Base-by-base conservation (phyloP, 2,113 vertebrate species). In the Nannobrachium achirus region DNA sequence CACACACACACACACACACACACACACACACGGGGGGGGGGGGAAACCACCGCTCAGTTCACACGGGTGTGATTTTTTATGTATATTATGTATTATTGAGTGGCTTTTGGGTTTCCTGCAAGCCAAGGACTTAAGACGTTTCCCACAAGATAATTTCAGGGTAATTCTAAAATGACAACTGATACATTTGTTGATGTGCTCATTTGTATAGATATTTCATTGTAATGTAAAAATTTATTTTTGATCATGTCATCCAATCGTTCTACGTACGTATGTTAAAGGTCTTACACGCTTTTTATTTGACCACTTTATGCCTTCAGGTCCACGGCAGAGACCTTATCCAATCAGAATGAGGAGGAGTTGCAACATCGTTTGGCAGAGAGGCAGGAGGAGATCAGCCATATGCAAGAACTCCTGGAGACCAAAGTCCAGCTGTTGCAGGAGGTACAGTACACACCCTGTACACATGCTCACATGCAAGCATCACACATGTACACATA, bases 351-450 rank as follows among this genome's bases (percentile, higher is more conserved):
- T 91, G 94, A 94, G 69, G 93, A 92, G 0, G 92, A 88, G 3
- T 90, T 94, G 61, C 91, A 66, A 80, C 90, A 86, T 56, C 91
- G 92, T 78, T 92, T 90, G 69, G 89, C 91, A 15, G 94, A 95
- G 66, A 82, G 42, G 3, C 94, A 95, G 85, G 89, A 92, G 70
- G 94, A 97, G 75, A 93, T 94, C 0, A 90, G 93, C 64, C 94
- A 95, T 0, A 92, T 92, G 58, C 93, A 94, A 0, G 93, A 95
- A 63, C 82, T 94, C 68, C 91, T 96, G 73, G 89, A 95, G 61
- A 93, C 91, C 75, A 95, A 96, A 86, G 94, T 95, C 39, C 93
- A 94, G 80, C 92, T 94, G 63, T 91, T 97, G 55, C 95, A 96
- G 46, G 92, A 97, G 94, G 96, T 96, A 75, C 71, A n/a, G n/a